A percentile compares a stretch with the other conserved stretches of the same genome.
These are phyloP conservation scores for Psittacula echo DNA, from an alignment of 2,797 vertebrate genomes.

Conservation along the genomic window DNA sequence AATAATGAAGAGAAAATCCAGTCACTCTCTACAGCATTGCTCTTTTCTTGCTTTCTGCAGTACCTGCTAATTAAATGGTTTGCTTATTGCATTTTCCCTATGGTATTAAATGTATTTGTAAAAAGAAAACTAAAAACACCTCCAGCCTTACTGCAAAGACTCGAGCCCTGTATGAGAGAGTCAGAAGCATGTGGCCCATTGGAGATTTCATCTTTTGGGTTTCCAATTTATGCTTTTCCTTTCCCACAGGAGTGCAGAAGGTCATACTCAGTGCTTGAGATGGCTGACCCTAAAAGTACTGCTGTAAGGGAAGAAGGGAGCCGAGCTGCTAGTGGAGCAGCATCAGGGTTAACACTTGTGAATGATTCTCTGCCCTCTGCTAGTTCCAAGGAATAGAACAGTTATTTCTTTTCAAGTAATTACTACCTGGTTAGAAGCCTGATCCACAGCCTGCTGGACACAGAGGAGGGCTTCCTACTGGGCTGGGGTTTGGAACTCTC, in stretches of 20 bases:
- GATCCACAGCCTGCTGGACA: background rate
- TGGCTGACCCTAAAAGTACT: background rate
- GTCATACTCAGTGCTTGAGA: background rate
- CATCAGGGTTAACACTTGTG: background rate
- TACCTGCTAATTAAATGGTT: conserved; percentile 27
- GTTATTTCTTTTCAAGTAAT: background rate
- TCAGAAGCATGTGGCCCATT: background rate
- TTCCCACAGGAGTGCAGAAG: background rate
- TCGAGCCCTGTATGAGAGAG: background rate
- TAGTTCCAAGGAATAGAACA: background rate
- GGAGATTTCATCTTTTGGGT: background rate
- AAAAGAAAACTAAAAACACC: background rate
- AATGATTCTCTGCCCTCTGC: background rate
- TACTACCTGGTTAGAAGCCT: background rate
- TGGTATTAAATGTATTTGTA: background rate
- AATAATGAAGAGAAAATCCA: background rate
- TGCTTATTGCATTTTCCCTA: background rate
- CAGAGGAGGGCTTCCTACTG: background rate
- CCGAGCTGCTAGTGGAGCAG: background rate
- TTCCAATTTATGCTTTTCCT: background rate
- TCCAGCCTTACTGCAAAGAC: background rate
- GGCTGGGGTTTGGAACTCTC: background rate
- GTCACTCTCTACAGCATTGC: background rate
- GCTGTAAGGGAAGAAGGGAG: background rate
- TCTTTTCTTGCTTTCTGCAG: conserved; percentile 4